Evolutionary conservation across 35 echinoderm and acorn worm genomes (phyloP), one percentile per base, ranked within the genome.

Genomic region (Apostichopus parvimensis): DNA sequence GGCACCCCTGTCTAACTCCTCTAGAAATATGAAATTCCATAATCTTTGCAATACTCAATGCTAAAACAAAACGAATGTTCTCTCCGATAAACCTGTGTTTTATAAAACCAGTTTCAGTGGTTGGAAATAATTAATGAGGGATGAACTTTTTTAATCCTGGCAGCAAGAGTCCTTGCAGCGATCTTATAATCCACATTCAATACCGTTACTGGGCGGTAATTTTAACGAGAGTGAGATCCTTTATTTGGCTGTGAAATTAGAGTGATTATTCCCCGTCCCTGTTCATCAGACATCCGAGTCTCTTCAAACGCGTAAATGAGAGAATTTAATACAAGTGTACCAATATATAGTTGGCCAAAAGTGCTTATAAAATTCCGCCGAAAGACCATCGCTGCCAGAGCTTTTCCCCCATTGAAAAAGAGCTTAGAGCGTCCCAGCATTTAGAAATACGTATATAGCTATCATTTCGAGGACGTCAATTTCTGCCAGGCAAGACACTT

Each of bases 141-240:
- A 9, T 80, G 3, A 80, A 80, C 5, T n/a, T 56, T 7, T 66
- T 87, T 59, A 79, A 79, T 54, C 23, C 90, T 79, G 53, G 56
- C 28, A 58, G 90, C 34, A 57, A 91, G 20, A 45, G 7, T 52
- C n/a, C 58, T 78, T 8, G 77, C 45, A 34, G 54, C 75, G 22
- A 91, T 91, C 59, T 91, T 80, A n/a, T 56, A 57, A 4, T 91
- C 90, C 11, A 24, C n/a, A 60, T 91, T 91, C 12, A 91, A 79
- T 14, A 78, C 26, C 13, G 90, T 45, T 45, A 45, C 82, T 59
- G 90, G 77, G 15, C 90, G 52, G 45, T 79, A 91, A 25, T 91
- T 80, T 22, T 91, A 14, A 80, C 57, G 10, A 91, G 6, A 79
- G 56, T 54, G 0, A 14, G 5, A 79, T 80, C 2, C 77, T 80